Evolutionary conservation across 2,113 vertebrate species (phyloP).

Genomic region (Lepidothrix coronata): DNA sequence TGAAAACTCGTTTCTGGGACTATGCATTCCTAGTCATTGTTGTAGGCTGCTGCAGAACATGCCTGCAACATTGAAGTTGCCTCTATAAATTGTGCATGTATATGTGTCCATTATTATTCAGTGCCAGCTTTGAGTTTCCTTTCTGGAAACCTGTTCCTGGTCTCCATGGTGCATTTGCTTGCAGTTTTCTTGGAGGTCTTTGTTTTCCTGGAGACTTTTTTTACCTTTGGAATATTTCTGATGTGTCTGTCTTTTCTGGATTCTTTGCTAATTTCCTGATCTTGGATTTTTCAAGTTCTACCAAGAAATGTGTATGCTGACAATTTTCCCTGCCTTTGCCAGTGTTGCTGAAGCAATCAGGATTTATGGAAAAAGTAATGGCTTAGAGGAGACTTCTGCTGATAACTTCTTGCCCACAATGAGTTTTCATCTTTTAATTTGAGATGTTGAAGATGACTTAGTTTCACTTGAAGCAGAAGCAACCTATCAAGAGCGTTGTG

Average conservation of each 20-base stretch:
- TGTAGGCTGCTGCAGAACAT: background rate
- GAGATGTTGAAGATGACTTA: background rate
- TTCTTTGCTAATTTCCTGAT: background rate
- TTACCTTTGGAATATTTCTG: background rate
- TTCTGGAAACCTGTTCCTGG: background rate
- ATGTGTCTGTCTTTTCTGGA: accelerated
- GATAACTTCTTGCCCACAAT: background rate
- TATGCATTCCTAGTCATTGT: background rate
- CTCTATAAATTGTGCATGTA: background rate
- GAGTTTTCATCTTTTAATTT: background rate
- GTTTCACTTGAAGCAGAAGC: background rate
- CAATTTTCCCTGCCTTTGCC: background rate
- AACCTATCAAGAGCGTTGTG: background rate
- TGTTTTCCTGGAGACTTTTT: background rate
- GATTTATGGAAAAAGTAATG: background rate
- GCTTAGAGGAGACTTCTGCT: background rate
- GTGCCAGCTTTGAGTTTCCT: background rate
- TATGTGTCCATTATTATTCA: background rate
- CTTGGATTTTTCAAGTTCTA: background rate
- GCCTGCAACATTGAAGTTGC: background rate
- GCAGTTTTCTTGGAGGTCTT: background rate
- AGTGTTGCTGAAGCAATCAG: background rate
- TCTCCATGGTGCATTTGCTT: background rate
- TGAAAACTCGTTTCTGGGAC: background rate
- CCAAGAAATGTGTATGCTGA: background rate